Conservation (phyloP, 2,113 vertebrate genomes). For the Leptosomus discolor region DNA sequence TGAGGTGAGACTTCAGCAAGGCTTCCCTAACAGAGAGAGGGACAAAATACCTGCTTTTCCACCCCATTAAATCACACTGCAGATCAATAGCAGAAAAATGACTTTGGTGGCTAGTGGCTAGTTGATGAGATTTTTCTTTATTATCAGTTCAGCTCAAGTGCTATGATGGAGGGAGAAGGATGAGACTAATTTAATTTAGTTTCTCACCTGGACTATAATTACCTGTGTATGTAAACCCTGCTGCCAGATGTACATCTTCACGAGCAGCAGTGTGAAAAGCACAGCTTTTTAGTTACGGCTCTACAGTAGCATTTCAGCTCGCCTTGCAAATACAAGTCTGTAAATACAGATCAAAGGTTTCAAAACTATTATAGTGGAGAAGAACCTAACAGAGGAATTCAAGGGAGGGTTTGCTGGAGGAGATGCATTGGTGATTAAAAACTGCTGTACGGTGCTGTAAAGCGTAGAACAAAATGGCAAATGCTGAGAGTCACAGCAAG, state of each 20-base stretch:
- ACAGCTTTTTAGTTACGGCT: not conserved
- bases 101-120: not conserved
- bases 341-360: not conserved
- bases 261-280: not conserved
- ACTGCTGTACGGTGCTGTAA: not conserved
- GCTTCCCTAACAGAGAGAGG: not conserved
- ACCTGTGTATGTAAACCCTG: not conserved
- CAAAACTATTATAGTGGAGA: not conserved
- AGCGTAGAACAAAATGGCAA: not conserved
- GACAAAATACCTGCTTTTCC: not conserved
- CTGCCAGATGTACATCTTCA: not conserved
- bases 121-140: conserved; percentile 30
- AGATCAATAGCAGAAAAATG: conserved; percentile 13
- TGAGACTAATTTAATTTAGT: conserved; percentile 15
- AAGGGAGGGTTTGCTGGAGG: not conserved
- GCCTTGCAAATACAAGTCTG: not conserved
- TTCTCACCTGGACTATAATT: not conserved
- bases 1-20: not conserved
- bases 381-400: not conserved
- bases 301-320: not conserved
- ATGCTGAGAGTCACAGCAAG: not conserved
- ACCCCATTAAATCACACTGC: not conserved
- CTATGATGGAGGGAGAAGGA: not conserved
- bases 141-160: conserved; percentile 4
- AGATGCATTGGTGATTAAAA: not conserved